phyloP scores from a whole-genome alignment of 2,113 vertebrate genomes.

The Cervus canadensis region DNA sequence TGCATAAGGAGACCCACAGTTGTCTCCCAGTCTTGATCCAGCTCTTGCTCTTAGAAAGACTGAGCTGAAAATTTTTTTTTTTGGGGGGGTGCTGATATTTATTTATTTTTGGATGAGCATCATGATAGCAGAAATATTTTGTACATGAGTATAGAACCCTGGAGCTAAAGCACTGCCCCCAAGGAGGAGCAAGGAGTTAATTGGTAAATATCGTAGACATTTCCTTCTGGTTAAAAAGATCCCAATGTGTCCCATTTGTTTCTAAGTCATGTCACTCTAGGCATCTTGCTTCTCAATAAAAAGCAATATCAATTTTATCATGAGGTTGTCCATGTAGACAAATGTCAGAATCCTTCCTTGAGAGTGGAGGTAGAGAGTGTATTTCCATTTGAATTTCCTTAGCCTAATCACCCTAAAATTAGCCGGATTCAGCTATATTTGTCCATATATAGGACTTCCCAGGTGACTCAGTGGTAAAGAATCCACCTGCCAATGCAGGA shows the following conservation, averaged over 20 bases:
- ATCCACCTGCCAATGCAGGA: background rate
- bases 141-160: conserved; percentile 32
- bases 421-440: background rate
- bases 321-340: background rate
- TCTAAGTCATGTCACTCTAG: background rate
- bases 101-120: conserved; percentile 65
- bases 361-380: background rate
- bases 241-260: background rate
- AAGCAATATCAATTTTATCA: background rate
- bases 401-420: background rate
- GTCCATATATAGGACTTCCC: background rate
- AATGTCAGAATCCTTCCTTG: background rate
- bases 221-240: background rate
- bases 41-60: background rate
- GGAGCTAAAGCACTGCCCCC: background rate
- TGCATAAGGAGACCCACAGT: background rate
- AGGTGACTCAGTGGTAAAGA: background rate
- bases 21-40: background rate
- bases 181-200: background rate
- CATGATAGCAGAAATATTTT: conserved; percentile 54
- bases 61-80: background rate
- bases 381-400: background rate
- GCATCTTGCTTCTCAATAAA: background rate
- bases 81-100: conserved; percentile 43
- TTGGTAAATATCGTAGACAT: background rate